Conservation (phyloP, 2,888 invertebrate genomes). For the Beris chalybata region DNA sequence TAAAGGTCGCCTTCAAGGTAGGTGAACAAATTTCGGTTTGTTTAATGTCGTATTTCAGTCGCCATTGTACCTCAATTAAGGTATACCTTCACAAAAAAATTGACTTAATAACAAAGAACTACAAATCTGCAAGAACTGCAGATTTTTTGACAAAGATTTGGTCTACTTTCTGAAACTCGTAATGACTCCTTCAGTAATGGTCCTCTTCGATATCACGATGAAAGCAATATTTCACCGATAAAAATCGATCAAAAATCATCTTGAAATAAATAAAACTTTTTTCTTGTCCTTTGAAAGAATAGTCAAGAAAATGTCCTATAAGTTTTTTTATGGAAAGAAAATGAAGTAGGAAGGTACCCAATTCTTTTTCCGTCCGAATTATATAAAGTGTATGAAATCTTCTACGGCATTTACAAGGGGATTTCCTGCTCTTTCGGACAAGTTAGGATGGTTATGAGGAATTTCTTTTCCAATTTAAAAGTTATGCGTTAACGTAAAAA, state of each 20-base stretch:
- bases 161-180: neutral
- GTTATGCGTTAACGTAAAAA: no score
- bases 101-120: no score
- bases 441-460: no score
- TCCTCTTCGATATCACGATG: slow-evolving; percentile 2
- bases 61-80: no score
- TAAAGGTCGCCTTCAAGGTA: no score
- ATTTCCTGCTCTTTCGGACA: no score
- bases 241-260: slow-evolving; percentile 1
- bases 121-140: neutral
- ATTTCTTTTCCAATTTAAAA: no score
- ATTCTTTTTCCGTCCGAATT: neutral
- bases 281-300: no score
- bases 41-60: no score
- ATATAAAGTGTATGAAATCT: neutral
- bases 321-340: neutral
- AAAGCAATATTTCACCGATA: neutral
- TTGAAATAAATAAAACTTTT: neutral
- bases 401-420: no score
- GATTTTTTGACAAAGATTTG: neutral
- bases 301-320: neutral
- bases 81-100: no score
- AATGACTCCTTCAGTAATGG: neutral
- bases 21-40: no score
- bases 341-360: neutral